Percentiles rank a stretch among this genome's conserved stretches.
These are phyloP conservation scores for Petroica traversi DNA, from an alignment of 2,113 vertebrate genomes.

Conservation along the genomic window DNA sequence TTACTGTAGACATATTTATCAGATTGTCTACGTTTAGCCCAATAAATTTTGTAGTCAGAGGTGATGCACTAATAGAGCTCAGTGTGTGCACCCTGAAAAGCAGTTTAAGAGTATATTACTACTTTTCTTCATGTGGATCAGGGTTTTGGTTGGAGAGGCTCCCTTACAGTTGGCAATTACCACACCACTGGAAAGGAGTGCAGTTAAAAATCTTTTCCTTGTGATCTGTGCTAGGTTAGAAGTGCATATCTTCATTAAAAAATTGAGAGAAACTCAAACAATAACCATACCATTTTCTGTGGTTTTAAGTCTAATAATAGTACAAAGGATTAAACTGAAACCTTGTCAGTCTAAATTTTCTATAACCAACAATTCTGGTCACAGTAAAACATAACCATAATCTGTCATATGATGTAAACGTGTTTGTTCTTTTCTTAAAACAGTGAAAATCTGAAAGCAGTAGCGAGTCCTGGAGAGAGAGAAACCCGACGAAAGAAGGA, in stretches of 20 bases:
- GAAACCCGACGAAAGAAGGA: constrained; percentile 71
- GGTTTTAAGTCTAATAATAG: neutral
- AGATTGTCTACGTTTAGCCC: neutral
- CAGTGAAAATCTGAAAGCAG: constrained; percentile 79
- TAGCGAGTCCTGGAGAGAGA: constrained; percentile 22
- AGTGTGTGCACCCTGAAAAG: neutral
- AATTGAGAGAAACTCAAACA: neutral
- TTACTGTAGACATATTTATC: neutral
- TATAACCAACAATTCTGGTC: neutral
- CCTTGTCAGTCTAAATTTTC: neutral
- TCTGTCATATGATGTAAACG: neutral
- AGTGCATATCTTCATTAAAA: neutral
- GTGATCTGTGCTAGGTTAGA: neutral
- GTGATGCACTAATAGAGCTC: neutral
- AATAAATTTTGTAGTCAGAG: neutral
- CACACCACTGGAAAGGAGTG: neutral
- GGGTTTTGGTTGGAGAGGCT: neutral
- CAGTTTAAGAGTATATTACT: neutral
- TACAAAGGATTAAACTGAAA: neutral
- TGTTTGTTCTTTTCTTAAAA: neutral
- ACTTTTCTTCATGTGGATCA: neutral
- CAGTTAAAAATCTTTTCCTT: neutral
- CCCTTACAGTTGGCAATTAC: neutral
- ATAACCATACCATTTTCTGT: neutral
- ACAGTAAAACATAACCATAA: neutral